phyloP scores from a whole-genome alignment of 2,888 invertebrate species.

The Scelioninae gen. 2 region DNA sequence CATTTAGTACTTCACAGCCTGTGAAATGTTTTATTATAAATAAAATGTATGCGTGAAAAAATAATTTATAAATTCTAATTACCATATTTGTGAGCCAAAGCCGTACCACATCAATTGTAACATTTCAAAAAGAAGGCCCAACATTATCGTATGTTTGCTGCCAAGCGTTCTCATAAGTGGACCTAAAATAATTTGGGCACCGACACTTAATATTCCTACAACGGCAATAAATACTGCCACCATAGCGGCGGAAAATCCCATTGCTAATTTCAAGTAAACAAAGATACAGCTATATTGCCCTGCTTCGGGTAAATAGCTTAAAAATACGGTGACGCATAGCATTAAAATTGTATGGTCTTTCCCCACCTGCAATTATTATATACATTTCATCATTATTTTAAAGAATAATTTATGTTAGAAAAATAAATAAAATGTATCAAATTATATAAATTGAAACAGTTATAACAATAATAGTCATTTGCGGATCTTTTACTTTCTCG shows the following conservation, averaged over 20 bases:
- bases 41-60: neutral
- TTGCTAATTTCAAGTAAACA: conserved; percentile 96
- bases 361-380: conserved; percentile 81
- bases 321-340: conserved; percentile 97
- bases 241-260: conserved; percentile 96
- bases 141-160: conserved; percentile 97
- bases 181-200: conserved; percentile 93
- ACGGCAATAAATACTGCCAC: conserved; percentile 98
- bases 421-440: too few species aligned
- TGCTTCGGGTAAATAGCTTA: conserved; percentile 98
- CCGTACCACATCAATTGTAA: conserved; percentile 98
- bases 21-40: too few species aligned
- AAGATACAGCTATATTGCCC: conserved; percentile 99
- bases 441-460: too few species aligned
- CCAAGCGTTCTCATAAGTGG: conserved; percentile 85
- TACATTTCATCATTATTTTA: too few species aligned
- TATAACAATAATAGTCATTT: too few species aligned
- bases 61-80: conserved; percentile 62
- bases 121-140: conserved; percentile 97
- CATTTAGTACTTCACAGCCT: too few species aligned
- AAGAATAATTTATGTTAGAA: too few species aligned
- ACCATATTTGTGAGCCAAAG: conserved; percentile 96
- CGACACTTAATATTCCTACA: conserved; percentile 96
- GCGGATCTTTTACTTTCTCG: too few species aligned
- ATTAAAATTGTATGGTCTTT: conserved; percentile 96